Evolutionary conservation across 2,888 invertebrate genomes (phyloP).

Genomic region (Linnaemya vulpina): DNA sequence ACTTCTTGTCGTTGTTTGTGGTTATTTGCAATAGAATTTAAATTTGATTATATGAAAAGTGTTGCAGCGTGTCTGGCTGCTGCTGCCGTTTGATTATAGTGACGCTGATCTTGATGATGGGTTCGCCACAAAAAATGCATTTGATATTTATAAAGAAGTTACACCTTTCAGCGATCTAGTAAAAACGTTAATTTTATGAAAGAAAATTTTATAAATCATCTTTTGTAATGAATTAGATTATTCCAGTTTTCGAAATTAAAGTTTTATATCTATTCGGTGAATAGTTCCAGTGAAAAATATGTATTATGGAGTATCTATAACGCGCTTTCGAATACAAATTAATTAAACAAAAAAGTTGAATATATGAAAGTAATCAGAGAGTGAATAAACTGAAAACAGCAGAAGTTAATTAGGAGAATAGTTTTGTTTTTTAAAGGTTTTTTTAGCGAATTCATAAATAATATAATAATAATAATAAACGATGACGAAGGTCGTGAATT

Average conservation of each 20-base stretch:
- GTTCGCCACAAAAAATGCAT: slow-evolving; percentile 57
- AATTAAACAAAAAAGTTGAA: not conserved
- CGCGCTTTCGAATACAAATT: no score
- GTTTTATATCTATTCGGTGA: not conserved
- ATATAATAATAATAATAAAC: no score
- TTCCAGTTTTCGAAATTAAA: not conserved
- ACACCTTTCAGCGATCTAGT: slow-evolving; percentile 11
- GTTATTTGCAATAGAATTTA: slow-evolving; percentile 63
- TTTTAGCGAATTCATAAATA: no score
- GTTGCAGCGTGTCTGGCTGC: slow-evolving; percentile 16
- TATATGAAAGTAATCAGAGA: not conserved
- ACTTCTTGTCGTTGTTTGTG: slow-evolving; percentile 41
- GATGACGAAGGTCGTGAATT: no score
- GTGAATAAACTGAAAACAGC: no score
- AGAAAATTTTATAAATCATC: slow-evolving; percentile 21
- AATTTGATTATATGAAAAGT: slow-evolving; percentile 54
- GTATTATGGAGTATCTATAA: no score
- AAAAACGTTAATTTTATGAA: slow-evolving; percentile 33
- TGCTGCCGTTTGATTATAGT: slow-evolving; percentile 52
- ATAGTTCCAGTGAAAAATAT: no score
- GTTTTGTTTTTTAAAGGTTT: no score
- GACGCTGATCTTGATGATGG: slow-evolving; percentile 56
- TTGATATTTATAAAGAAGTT: slow-evolving; percentile 40
- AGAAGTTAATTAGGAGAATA: no score
- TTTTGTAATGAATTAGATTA: slow-evolving; percentile 3